These are phyloP conservation scores for Brachionus calyciflorus DNA, from an alignment of 1,140 invertebrate species.

Conservation along the genomic window DNA sequence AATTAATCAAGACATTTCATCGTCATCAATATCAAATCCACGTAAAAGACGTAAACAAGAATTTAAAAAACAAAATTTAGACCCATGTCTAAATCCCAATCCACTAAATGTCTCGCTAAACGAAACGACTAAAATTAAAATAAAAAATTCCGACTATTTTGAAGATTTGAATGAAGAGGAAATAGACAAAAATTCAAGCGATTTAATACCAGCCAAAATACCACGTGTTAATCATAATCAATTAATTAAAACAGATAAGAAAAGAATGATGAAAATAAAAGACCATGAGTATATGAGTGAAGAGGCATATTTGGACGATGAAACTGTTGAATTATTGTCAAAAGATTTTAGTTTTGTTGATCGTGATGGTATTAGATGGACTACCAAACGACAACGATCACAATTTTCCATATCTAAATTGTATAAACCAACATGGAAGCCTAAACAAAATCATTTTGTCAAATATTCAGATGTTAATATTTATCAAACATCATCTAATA, in stretches of 20 bases:
- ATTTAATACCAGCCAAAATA: constrained; percentile 17
- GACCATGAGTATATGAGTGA: constrained; percentile 11
- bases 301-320: constrained; percentile 16
- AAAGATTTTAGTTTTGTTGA: constrained; percentile 27
- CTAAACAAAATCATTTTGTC: constrained; percentile 14
- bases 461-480: constrained; percentile 3
- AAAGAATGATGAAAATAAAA: constrained; percentile 11
- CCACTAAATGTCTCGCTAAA: neutral
- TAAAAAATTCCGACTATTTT: neutral
- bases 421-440: neutral
- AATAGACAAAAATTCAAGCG: neutral
- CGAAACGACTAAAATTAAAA: neutral
- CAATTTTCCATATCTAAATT: neutral
- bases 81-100: neutral
- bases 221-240: constrained; percentile 23
- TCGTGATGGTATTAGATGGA: constrained; percentile 7
- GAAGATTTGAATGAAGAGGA: too few relatives aligned
- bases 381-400: neutral
- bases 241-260: constrained; percentile 31
- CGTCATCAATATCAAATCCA: neutral
- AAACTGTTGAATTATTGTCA: constrained; percentile 16
- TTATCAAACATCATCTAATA: neutral
- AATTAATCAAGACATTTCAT: too few relatives aligned
- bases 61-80: constrained; percentile 23
- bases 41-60: constrained; percentile 33